Base-by-base conservation (phyloP, 1,140 invertebrate species). In the Dufourea novaeangliae region DNA sequence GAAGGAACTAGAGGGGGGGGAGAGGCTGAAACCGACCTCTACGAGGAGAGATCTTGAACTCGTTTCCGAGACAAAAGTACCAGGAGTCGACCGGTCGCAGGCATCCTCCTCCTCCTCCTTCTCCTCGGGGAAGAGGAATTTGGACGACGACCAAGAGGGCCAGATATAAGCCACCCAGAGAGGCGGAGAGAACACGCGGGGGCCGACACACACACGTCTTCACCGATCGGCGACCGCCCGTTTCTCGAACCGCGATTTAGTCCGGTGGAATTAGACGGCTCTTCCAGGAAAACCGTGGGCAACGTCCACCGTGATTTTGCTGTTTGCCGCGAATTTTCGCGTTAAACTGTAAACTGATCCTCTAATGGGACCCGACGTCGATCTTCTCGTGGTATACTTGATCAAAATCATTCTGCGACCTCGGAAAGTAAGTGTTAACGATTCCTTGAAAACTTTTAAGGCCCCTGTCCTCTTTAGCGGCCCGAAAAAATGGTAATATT, bases 31-130 rank as follows among this genome's bases (percentile, higher is more conserved):
- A 79, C 71, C 44, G 78, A 79, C 57, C 72, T 79, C 56, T 46
- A 67, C 64, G 71, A 27, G 72, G 68, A 25, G 67, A 80, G 79
- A 78, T 80, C 79, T 80, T 78, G 79, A 80, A 80, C 79, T 78
- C 79, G 66, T 79, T 79, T 76, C n/a, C 64, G 63, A 63, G 54
- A 80, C 37, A 77, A 78, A 80, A 79, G 78, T 70, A 63, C 59
- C n/a, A 63, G 22, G 50, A 61, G 57, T 59, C 79, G 79, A 67
- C 44, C 63, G 66, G 64, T 78, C 79, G 75, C n/a, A 64, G 22
- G 67, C 34, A 67, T 80, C 74, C 57, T 80, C 44, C 52, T n/a
- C n/a, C n/a, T n/a, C n/a, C n/a, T n/a, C n/a, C n/a, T n/a, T n/a
- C n/a, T n/a, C n/a, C n/a, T n/a, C 22, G 14, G 61, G 25, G 54